phyloP scores from a whole-genome alignment of 1,140 invertebrate species.

The Homarus americanus region DNA sequence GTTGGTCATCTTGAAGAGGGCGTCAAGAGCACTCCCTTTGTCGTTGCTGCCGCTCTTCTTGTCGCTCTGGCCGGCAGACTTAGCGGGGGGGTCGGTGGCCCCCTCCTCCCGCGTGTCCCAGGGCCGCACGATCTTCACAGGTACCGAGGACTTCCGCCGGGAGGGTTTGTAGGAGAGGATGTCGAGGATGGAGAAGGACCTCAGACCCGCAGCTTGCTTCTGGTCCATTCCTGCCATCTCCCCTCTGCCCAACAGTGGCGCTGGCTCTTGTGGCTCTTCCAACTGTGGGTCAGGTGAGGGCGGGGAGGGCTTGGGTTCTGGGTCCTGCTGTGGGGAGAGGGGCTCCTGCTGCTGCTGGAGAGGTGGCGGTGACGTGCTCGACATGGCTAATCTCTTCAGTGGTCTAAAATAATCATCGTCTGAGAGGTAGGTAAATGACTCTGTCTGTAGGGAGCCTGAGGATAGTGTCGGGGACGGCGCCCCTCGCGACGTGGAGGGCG shows the following conservation, averaged over 20 bases:
- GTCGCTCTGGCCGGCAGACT: constrained; percentile 76
- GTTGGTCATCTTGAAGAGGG: constrained; percentile 81
- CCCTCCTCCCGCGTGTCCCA: constrained; percentile 85
- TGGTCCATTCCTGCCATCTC: constrained; percentile 31
- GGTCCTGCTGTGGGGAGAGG: constrained; percentile 7
- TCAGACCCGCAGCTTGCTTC: constrained; percentile 82
- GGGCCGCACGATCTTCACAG: constrained; percentile 87
- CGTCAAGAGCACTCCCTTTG: constrained; percentile 77
- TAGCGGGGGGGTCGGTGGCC: constrained; percentile 75
- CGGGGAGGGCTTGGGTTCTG: constrained; percentile 49
- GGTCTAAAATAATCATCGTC: constrained; percentile 66
- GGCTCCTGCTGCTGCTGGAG: neutral
- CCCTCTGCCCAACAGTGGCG: neutral
- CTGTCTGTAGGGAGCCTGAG: constrained; percentile 67
- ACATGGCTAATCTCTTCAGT: constrained; percentile 65
- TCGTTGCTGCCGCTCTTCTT: constrained; percentile 69
- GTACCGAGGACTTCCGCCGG: constrained; percentile 71
- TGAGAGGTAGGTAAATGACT: constrained; percentile 74
- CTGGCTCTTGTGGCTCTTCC: constrained; percentile 47
- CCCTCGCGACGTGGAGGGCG: constrained; percentile 73
- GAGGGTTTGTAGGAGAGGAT: constrained; percentile 87
- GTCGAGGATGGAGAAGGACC: constrained; percentile 95
- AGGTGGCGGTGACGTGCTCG: constrained; percentile 49
- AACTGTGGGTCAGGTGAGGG: constrained; percentile 57
- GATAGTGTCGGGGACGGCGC: constrained; percentile 66